A percentile compares a stretch with the other conserved stretches of the same genome.
Conservation (phyloP, 2,797 vertebrate genomes). For the Antennarius maculatus region DNA sequence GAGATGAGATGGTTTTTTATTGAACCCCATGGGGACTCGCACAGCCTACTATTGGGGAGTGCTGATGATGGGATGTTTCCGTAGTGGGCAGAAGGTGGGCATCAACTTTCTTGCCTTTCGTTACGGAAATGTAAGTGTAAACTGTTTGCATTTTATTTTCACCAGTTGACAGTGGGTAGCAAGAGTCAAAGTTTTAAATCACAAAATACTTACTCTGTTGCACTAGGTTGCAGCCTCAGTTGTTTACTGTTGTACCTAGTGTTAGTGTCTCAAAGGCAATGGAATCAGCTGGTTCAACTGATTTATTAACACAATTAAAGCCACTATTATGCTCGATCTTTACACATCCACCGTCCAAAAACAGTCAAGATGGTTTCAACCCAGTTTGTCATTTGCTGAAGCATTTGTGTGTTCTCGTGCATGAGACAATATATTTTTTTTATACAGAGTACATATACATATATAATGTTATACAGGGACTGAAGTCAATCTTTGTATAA, state of each 20-base stretch:
- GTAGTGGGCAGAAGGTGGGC: constrained; percentile 6
- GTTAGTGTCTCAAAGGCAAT: background rate
- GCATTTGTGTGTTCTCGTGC: too few relatives aligned
- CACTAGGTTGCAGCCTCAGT: background rate
- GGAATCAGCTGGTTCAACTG: background rate
- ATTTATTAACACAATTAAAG: background rate
- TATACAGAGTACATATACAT: background rate
- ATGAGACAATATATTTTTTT: too few relatives aligned
- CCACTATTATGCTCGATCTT: background rate
- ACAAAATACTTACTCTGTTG: constrained; percentile 2
- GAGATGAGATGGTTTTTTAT: too few relatives aligned
- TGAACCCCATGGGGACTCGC: too few relatives aligned
- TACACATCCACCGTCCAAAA: too few relatives aligned
- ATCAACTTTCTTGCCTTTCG: constrained; percentile 35
- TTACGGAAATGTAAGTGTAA: too few relatives aligned
- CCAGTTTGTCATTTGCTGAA: too few relatives aligned
- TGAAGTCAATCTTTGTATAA: too few relatives aligned
- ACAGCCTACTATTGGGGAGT: too few relatives aligned
- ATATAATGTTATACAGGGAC: background rate
- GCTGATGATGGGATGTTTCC: background rate
- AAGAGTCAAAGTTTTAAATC: background rate
- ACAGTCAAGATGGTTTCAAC: too few relatives aligned
- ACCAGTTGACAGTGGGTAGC: background rate
- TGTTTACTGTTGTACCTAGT: too few relatives aligned
- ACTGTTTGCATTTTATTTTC: constrained; percentile 19